phyloP scores from a whole-genome alignment of 2,797 vertebrate species.

The Esox masquinongy region DNA sequence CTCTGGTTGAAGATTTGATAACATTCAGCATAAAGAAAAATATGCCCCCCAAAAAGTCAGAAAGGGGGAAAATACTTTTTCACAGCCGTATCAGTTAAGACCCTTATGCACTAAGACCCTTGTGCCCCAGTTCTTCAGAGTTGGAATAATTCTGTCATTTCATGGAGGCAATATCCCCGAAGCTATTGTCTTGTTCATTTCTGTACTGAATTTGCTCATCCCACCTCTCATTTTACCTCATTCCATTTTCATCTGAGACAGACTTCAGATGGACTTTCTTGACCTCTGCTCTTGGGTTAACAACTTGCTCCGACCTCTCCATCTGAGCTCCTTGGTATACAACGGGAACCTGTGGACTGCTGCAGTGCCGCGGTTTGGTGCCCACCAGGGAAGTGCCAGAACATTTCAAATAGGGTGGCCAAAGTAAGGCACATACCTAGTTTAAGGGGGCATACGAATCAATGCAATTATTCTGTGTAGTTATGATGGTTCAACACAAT shows the following conservation, averaged over 20 bases:
- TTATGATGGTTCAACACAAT: too few species aligned
- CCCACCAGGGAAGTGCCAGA: background rate
- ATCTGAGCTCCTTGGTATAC: background rate
- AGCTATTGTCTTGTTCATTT: background rate
- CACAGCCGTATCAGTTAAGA: too few species aligned
- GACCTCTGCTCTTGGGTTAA: slow-evolving; percentile 2
- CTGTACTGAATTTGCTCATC: background rate
- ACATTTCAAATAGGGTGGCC: too few species aligned
- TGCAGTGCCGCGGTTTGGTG: background rate
- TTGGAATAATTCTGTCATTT: background rate
- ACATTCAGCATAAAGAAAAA: too few species aligned
- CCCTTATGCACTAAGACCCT: background rate
- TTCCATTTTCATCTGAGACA: slow-evolving; percentile 11
- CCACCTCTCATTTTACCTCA: background rate
- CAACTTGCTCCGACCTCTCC: background rate
- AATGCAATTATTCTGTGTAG: too few species aligned
- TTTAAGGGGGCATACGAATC: background rate
- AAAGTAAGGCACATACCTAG: background rate
- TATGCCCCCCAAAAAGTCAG: too few species aligned
- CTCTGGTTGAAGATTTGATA: too few species aligned
- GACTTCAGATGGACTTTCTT: slow-evolving; percentile 7
- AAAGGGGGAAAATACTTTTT: too few species aligned
- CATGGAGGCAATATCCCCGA: background rate
- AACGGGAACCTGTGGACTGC: background rate
- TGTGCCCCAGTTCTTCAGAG: background rate